Base-by-base conservation (phyloP, 2,797 vertebrate genomes). In the Sebastiscus albofasciatus region DNA sequence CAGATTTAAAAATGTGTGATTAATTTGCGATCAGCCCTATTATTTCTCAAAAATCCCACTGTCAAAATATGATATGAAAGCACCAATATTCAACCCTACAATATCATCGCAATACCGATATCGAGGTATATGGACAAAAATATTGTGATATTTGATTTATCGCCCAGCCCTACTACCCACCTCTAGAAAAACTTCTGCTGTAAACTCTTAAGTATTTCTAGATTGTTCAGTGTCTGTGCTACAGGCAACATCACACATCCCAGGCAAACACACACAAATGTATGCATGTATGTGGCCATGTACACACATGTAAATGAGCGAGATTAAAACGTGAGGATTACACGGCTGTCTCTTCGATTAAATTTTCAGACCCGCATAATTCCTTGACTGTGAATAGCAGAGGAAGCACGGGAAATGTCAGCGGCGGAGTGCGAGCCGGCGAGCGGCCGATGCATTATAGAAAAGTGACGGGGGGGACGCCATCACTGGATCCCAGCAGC, bases 271-370 rank as follows among this genome's bases (percentile, higher is more conserved):
- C 39, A 73, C 42, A 39, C 27, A 18, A 1, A 36, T 2, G 22
- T 7, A 31, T 26, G 34, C 1, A 49, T 52, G 26, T 22, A 67
- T 26, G 26, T 58, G n/a, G 5, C 52, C 72, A 52, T 72, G 79
- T 62, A 67, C 82, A 74, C 49, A 33, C 29, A 75, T 62, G 84
- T 74, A 84, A 87, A 83, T 84, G 67, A 72, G 27, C 8, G 8
- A 62, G 75, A 87, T 88, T 76, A 87, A 79, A 77, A 69, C 2
- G 4, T 3, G 65, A 73, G 79, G 80, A 90, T 90, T 91, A 87
- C 72, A 79, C 6, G 72, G 62, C 82, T 83, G 86, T 89, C 82
- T 83, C 65, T 85, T 70, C 81, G 85, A 88, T 89, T 86, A 72
- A 2, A 70, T 74, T 52, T 66, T 66, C 52, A n/a, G 20, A 83